Evolutionary conservation across 2,888 invertebrate species (phyloP), one percentile per base, ranked within the genome.

Genomic region (Eumacrocentrus americanus): DNA sequence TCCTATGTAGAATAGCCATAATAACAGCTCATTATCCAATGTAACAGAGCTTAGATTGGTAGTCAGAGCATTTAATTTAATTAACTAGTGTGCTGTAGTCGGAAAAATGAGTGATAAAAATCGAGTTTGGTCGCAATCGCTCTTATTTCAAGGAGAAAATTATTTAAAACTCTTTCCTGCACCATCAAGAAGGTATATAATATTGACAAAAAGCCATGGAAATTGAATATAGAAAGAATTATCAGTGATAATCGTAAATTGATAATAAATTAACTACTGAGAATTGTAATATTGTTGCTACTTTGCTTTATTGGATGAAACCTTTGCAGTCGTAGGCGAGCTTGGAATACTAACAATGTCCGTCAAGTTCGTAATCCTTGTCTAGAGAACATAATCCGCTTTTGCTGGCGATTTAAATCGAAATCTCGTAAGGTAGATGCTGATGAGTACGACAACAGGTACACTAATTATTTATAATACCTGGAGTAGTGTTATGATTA

Each of bases 271-370:
- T n/a, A n/a, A n/a, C n/a, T n/a, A n/a, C n/a, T n/a, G n/a, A n/a
- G n/a, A n/a, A n/a, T n/a, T n/a, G n/a, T n/a, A 16, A 9, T 9
- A 16, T 52, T 64, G 53, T 66, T 70, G 60, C 61, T 63, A 37
- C 56, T 63, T 66, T 64, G 61, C 51, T 12, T 72, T 72, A 74
- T 77, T 72, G 72, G 71, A 77, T 74, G 70, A 76, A 77, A 72
- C 72, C 65, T 67, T 74, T 73, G 67, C 71, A 72, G 72, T 72
- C 66, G 62, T 63, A 70, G 69, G 60, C 61, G 65, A 61, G 63
- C 68, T 60, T 75, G 71, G 71, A 57, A 62, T 11, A 11, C 37
- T 37, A 58, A 35, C 35, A 65, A 70, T 60, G 51, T 48, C 48
- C 50, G 57, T 54, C 66, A 56, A 47, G 22, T 37, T 37, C 60